phyloP scores from a whole-genome alignment of 2,797 vertebrate genomes.

The Pseudochromis fuscus region DNA sequence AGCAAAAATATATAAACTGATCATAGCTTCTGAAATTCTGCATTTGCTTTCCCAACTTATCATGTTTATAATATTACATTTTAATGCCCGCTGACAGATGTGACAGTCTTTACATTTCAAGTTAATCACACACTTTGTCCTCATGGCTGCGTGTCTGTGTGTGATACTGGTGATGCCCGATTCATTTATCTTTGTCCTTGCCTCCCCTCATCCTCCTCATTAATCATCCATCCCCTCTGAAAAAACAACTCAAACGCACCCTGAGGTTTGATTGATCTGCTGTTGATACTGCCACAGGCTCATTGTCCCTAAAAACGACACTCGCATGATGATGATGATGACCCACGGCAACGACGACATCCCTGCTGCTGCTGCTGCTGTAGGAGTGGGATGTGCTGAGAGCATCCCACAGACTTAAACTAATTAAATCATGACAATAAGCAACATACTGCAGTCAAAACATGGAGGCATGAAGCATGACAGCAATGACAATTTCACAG shows the following conservation, averaged over 20 bases:
- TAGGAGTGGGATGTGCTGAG: conserved; percentile 28
- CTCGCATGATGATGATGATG: conserved; percentile 41
- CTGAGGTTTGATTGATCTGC: conserved; percentile 61
- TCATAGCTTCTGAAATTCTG: no score
- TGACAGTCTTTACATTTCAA: no score
- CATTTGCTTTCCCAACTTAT: no score
- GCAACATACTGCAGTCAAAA: conserved; percentile 5
- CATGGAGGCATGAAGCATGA: conserved; percentile 8
- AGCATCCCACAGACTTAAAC: conserved; percentile 24
- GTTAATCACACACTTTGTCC: conserved; percentile 36
- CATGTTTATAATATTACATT: not conserved
- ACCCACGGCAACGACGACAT: conserved; percentile 24
- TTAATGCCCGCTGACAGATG: not conserved
- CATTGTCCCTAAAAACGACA: conserved; percentile 45
- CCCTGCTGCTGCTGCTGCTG: conserved; percentile 32
- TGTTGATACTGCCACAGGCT: conserved; percentile 49
- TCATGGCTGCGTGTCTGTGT: conserved; percentile 44
- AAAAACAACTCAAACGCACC: conserved; percentile 45
- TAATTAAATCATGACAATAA: conserved; percentile 43
- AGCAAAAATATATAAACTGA: no score
- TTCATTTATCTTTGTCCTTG: conserved; percentile 62
- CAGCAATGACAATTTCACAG: not conserved
- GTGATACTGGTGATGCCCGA: conserved; percentile 31
- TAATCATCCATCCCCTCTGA: conserved; percentile 46
- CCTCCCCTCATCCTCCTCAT: conserved; percentile 57